phyloP scores from a whole-genome alignment of 2,888 invertebrate genomes.

The Cryptophagus acutangulus region DNA sequence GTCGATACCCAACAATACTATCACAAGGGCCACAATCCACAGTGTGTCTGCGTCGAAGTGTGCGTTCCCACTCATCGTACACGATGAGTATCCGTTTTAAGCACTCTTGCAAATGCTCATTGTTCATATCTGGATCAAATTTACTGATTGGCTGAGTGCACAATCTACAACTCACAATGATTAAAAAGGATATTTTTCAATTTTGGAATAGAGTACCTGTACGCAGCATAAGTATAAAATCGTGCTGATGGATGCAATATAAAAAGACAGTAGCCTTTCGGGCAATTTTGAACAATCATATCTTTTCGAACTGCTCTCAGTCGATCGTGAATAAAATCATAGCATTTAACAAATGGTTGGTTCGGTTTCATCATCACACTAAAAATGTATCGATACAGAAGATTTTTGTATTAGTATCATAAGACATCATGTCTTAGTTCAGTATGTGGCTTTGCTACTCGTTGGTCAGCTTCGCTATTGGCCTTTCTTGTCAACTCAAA shows the following conservation, averaged over 20 bases:
- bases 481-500: background rate
- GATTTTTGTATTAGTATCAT: too few relatives aligned
- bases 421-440: too few relatives aligned
- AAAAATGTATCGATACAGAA: conserved; percentile 23
- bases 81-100: conserved; percentile 60
- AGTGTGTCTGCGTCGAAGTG: conserved; percentile 34
- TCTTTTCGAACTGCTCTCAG: conserved; percentile 73
- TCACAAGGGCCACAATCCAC: too few relatives aligned
- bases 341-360: conserved; percentile 53
- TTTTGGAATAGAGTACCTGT: too few relatives aligned
- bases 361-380: conserved; percentile 46
- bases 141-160: too few relatives aligned
- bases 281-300: conserved; percentile 66
- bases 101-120: conserved; percentile 66
- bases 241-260: conserved; percentile 71
- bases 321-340: conserved; percentile 74
- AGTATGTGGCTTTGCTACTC: too few relatives aligned
- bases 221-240: conserved; percentile 67
- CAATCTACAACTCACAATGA: too few relatives aligned
- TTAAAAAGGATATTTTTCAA: too few relatives aligned
- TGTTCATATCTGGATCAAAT: conserved; percentile 67
- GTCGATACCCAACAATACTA: too few relatives aligned
- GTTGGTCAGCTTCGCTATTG: too few relatives aligned
- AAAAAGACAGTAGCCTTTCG: conserved; percentile 50
- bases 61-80: conserved; percentile 51